These are phyloP conservation scores for Heliothis virescens DNA, from an alignment of 1,140 invertebrate species.

Conservation along the genomic window DNA sequence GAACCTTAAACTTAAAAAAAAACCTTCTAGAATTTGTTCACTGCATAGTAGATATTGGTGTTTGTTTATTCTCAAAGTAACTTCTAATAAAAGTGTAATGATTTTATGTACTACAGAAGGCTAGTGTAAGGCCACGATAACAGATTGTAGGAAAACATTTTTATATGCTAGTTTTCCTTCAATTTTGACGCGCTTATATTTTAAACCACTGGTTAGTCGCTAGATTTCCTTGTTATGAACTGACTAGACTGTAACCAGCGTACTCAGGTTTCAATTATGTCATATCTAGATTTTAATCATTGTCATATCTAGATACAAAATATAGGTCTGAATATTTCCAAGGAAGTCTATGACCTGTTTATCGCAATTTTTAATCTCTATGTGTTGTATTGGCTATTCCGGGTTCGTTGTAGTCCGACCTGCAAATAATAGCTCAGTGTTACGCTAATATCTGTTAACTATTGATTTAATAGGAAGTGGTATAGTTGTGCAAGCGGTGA, in stretches of 20 bases:
- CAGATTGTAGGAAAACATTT: constrained; percentile 25
- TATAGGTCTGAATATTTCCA: not conserved
- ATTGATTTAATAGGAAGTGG: constrained; percentile 30
- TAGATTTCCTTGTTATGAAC: constrained; percentile 10
- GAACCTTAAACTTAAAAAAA: not conserved
- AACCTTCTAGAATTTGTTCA: not conserved
- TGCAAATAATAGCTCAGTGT: not conserved
- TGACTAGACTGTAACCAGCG: not conserved
- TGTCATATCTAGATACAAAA: not conserved
- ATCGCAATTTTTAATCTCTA: not conserved
- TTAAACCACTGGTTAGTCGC: not conserved
- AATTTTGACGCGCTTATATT: not conserved
- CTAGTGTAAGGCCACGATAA: not conserved
- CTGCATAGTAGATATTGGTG: not conserved
- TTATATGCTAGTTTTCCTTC: constrained; percentile 23
- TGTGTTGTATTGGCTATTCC: not conserved
- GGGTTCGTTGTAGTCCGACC: not conserved
- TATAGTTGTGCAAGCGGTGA: constrained; percentile 18
- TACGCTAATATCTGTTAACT: constrained; percentile 7
- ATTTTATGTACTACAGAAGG: constrained; percentile 15
- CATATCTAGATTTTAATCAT: constrained; percentile 14
- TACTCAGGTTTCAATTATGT: constrained; percentile 5
- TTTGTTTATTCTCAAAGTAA: not conserved
- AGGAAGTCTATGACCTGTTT: constrained; percentile 12
- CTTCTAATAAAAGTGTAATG: constrained; percentile 29